Evolutionary conservation across 2,888 invertebrate species (phyloP).

Genomic region (Acanthopleura granulata): DNA sequence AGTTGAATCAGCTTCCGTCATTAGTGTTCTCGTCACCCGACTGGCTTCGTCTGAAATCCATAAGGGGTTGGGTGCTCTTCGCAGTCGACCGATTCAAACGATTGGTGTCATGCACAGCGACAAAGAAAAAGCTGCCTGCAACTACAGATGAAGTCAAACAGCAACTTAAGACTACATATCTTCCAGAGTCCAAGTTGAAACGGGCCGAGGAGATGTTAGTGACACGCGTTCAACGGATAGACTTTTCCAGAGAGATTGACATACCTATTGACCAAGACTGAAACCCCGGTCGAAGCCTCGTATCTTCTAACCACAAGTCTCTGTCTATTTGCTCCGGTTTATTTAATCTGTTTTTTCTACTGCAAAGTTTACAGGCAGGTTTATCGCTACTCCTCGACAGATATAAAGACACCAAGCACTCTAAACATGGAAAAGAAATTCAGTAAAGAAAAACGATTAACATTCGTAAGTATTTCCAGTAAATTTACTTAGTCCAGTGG

Average conservation of each 20-base stretch:
- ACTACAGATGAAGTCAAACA: neutral
- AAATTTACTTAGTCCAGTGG: too few species aligned
- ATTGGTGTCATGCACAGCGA: neutral
- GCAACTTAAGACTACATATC: neutral
- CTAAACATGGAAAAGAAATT: too few species aligned
- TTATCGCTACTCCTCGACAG: too few species aligned
- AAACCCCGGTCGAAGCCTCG: neutral
- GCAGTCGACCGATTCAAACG: neutral
- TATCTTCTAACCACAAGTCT: neutral
- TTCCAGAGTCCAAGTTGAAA: neutral
- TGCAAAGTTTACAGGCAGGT: slow-evolving; percentile 7
- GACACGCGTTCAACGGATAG: neutral
- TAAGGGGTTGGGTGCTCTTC: neutral
- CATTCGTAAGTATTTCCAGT: too few species aligned
- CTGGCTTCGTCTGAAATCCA: neutral
- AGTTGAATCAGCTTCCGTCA: neutral
- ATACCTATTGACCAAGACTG: neutral
- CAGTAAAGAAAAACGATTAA: too few species aligned
- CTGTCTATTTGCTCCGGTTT: neutral
- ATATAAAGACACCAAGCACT: too few species aligned
- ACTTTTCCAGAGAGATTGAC: slow-evolving; percentile 15
- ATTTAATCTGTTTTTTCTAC: neutral
- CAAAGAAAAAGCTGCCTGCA: neutral
- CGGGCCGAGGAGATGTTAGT: neutral
- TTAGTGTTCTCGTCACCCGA: neutral